Conservation (phyloP, 2,888 invertebrate genomes). For the Drosophila emarginata region DNA sequence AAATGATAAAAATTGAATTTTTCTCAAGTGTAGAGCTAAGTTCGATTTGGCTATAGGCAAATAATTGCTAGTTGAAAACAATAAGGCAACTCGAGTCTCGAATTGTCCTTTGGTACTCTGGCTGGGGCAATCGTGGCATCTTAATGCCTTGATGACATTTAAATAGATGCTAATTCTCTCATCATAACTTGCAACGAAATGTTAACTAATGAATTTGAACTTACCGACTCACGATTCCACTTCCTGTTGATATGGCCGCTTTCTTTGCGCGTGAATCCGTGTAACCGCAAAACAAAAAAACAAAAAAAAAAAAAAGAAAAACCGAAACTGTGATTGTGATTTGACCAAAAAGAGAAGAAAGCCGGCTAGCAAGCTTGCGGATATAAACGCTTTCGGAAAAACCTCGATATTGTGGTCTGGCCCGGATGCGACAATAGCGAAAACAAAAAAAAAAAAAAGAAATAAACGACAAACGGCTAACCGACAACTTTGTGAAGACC, state of each 20-base stretch:
- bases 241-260: conserved; percentile 67
- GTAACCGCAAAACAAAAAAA: conserved; percentile 71
- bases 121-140: conserved; percentile 67
- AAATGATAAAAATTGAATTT: not conserved
- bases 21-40: conserved; percentile 15
- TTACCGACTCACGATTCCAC: conserved; percentile 39
- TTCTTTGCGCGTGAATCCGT: conserved; percentile 76
- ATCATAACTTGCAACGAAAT: conserved; percentile 58
- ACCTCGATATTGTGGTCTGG: conserved; percentile 61
- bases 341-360: conserved; percentile 71
- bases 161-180: conserved; percentile 72
- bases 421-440: conserved; percentile 57
- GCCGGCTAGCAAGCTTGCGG: conserved; percentile 62
- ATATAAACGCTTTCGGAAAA: conserved; percentile 66
- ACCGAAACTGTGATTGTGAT: conserved; percentile 61
- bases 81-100: conserved; percentile 49
- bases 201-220: conserved; percentile 17
- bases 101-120: conserved; percentile 1
- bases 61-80: conserved; percentile 65
- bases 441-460: no score
- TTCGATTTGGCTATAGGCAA: conserved; percentile 35
- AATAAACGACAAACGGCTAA: conserved; percentile 14
- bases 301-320: no score
- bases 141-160: conserved; percentile 68
- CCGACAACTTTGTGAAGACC: conserved; percentile 41